Evolutionary conservation across 2,888 invertebrate species (phyloP), one percentile per base, ranked within the genome.

Genomic region (Endotricha flammealis): DNA sequence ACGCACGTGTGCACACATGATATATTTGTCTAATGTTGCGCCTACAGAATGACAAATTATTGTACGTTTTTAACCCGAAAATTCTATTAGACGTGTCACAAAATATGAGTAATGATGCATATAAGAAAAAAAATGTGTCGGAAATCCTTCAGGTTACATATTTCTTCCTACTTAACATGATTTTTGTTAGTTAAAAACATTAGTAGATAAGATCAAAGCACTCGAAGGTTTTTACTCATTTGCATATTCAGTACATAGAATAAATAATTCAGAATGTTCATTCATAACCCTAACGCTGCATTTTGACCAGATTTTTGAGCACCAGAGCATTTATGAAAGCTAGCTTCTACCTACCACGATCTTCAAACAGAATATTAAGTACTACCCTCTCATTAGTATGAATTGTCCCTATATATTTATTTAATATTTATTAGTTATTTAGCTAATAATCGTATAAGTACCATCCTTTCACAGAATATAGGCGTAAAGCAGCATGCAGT

Each of bases 151-250:
- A 24, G 16, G 11, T 33, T 9, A 16, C 17, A 2, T n/a, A 34
- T 44, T 44, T 35, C 36, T 44, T 30, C 37, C 34, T 34, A 39
- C 36, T 37, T 27, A 41, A 41, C 38, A 23, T 25, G 17, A 14
- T 20, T 31, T 32, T 31, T 16, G 27, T 30, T 22, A 31, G 10
- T 24, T 27, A 27, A 29, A 42, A 29, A 44, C 29, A 30, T 30
- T 39, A 32, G 12, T 11, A 35, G 44, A 44, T 44, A 41, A 39
- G 30, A 41, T 44, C 41, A 12, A 28, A 24, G 12, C 13, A 10
- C 8, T 29, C 23, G 41, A 44, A 44, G 44, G 44, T 35, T 36
- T 17, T 12, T 5, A 10, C 20, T 37, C 0, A 44, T 41, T 41
- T 32, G 29, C 39, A 44, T 44, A 32, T 14, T 27, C 13, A 13